Base-by-base conservation (phyloP, 2,888 invertebrate genomes). In the Drosophila rellima region DNA sequence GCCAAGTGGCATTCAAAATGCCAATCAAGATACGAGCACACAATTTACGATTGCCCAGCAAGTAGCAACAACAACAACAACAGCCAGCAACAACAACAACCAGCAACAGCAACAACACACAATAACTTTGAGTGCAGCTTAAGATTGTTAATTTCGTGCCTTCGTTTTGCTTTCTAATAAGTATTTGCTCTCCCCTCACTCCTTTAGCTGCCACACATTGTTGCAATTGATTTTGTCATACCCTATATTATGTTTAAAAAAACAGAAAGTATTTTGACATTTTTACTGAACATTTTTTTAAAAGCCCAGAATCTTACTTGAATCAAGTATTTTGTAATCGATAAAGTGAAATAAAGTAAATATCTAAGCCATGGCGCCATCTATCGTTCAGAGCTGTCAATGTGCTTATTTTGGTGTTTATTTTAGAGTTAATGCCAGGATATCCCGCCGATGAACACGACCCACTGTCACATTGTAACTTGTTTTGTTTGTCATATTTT, bases 21-120 rank as follows among this genome's bases (percentile, higher is more conserved):
- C 71, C 80, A 74, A 80, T 69, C 74, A 74, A 74, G 80, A 78
- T 80, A 70, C 69, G 51, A 78, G 72, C 65, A 51, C 54, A 48
- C 77, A 74, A 85, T 85, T 85, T 80, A 86, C 87, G 78, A 82
- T 74, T 80, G 81, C 74, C 68, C 80, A 63, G 70, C 77, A 64
- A 66, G 20, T 45, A 75, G 20, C 56, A 55, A 29, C 62, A 68
- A 48, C 42, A 64, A 6, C 44, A 18, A 11, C 15, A 57, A 31
- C 20, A 15, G 5, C 11, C 33, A 17, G 37, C 40, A 6, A 2
- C 29, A 23, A 15, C 18, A 61, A 40, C 23, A 60, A 54, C 4
- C 40, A 31, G 11, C 33, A 47, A 23, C 39, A 51, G 15, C 2
- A 45, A 10, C 29, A 48, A 35, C 56, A 52, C 18, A 61, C 35